Evolutionary conservation across 2,797 vertebrate species (phyloP).

Genomic region (Channallabes apus): DNA sequence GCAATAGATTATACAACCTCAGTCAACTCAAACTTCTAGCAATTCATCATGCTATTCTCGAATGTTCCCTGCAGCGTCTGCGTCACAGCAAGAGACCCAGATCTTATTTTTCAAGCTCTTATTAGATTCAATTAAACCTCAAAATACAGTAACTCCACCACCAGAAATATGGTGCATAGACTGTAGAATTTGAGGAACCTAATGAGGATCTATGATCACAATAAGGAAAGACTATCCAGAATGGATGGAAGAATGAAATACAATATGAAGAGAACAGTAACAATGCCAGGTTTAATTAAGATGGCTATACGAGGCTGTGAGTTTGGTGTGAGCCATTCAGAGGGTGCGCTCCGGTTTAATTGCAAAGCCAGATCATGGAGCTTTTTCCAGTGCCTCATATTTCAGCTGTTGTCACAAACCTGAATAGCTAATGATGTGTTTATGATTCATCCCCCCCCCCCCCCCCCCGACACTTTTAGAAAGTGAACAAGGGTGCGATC

Average conservation of each 20-base stretch:
- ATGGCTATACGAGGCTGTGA: neutral
- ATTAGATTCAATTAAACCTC: slow-evolving; percentile 37
- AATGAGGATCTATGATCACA: slow-evolving; percentile 4
- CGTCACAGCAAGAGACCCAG: slow-evolving; percentile 9
- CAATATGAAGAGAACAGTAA: neutral
- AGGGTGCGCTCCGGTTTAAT: neutral
- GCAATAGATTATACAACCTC: slow-evolving; percentile 33
- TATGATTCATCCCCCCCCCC: neutral
- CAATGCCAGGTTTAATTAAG: slow-evolving; percentile 10
- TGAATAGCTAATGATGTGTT: slow-evolving; percentile 16
- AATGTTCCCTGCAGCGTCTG: slow-evolving; percentile 17
- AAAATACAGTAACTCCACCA: slow-evolving; percentile 21
- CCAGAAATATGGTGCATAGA: neutral
- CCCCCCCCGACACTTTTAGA: neutral
- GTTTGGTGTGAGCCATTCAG: neutral
- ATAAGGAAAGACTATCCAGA: neutral
- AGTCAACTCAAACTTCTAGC: slow-evolving; percentile 3
- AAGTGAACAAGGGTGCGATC: slow-evolving; percentile 1
- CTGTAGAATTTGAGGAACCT: slow-evolving; percentile 8
- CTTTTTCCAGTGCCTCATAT: slow-evolving; percentile 14
- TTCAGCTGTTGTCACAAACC: slow-evolving; percentile 16
- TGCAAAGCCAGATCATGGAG: neutral
- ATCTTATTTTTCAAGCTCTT: slow-evolving; percentile 15
- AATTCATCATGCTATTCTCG: slow-evolving; percentile 28
- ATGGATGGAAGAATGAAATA: neutral